phyloP scores from a whole-genome alignment of 2,113 vertebrate species.

The Pyxicephalus adspersus region DNA sequence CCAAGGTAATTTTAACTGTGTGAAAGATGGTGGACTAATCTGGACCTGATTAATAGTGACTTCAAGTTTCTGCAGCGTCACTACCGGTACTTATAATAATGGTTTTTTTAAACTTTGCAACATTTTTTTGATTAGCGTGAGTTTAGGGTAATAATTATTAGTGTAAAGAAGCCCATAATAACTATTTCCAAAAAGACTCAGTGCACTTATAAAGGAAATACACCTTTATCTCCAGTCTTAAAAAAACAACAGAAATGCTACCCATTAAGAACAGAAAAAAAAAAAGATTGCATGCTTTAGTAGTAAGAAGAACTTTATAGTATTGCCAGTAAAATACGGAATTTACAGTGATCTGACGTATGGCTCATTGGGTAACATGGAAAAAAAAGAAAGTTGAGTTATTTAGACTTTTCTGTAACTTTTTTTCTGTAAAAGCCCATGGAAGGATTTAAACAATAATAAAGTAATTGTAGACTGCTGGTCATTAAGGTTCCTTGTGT shows the following conservation, averaged over 20 bases:
- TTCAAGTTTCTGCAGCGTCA: too few species aligned
- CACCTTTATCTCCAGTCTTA: background rate
- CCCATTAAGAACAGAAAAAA: slow-evolving; percentile 49
- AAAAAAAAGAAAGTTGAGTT: background rate
- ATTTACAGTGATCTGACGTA: slow-evolving; percentile 20
- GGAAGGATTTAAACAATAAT: too few species aligned
- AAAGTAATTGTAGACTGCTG: too few species aligned
- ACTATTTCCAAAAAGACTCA: slow-evolving; percentile 33
- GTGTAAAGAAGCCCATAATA: slow-evolving; percentile 10
- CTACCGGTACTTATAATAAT: too few species aligned
- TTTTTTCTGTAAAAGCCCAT: background rate
- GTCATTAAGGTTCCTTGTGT: too few species aligned
- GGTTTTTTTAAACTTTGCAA: too few species aligned
- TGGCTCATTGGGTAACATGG: background rate
- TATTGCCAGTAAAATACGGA: slow-evolving; percentile 25
- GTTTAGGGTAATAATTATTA: too few species aligned
- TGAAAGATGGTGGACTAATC: too few species aligned
- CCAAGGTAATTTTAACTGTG: too few species aligned
- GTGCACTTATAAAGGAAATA: background rate
- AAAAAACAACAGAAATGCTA: slow-evolving; percentile 35
- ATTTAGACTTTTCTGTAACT: background rate
- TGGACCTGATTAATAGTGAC: too few species aligned
- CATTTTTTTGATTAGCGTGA: too few species aligned
- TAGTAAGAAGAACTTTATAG: slow-evolving; percentile 15
- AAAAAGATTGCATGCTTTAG: slow-evolving; percentile 7